A percentile compares a stretch with the other conserved stretches of the same genome.
Conservation (phyloP, 2,888 invertebrate species). For the Caenorhabditis sp. region DNA sequence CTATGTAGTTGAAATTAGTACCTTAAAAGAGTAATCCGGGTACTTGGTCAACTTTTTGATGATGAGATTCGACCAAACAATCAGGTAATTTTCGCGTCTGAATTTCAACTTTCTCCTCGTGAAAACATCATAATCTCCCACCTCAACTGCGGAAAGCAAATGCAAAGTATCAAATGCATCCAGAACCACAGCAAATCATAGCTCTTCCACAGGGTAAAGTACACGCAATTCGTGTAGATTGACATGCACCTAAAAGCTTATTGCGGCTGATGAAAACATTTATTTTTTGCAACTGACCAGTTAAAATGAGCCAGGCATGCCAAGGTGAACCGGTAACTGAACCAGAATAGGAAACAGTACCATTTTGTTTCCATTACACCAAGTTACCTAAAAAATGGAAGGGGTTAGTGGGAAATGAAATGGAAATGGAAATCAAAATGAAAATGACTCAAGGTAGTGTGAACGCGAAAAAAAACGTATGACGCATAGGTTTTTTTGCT, state of each 20-base stretch:
- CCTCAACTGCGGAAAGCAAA: conserved; percentile 78
- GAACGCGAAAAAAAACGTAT: background rate
- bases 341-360: conserved; percentile 80
- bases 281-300: conserved; percentile 64
- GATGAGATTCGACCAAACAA: conserved; percentile 79
- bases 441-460: conserved; percentile 27
- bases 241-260: conserved; percentile 70
- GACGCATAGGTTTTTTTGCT: background rate
- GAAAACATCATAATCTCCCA: conserved; percentile 2
- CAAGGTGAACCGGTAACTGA: conserved; percentile 78
- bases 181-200: conserved; percentile 83
- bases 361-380: conserved; percentile 64
- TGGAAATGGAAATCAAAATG: no score
- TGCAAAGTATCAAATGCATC: conserved; percentile 80
- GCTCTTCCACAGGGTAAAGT: conserved; percentile 81
- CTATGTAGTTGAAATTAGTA: conserved; percentile 33
- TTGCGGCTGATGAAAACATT: no score
- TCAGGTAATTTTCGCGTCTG: conserved; percentile 68
- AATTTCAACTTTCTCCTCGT: conserved; percentile 7
- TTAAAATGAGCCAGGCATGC: conserved; percentile 82
- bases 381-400: conserved; percentile 19
- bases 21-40: conserved; percentile 76
- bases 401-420: background rate
- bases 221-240: conserved; percentile 79
- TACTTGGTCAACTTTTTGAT: conserved; percentile 73